Percentiles rank a stretch among this genome's conserved stretches.
phyloP scores from a whole-genome alignment of 2,888 invertebrate species.

The Lapara coniferarum region DNA sequence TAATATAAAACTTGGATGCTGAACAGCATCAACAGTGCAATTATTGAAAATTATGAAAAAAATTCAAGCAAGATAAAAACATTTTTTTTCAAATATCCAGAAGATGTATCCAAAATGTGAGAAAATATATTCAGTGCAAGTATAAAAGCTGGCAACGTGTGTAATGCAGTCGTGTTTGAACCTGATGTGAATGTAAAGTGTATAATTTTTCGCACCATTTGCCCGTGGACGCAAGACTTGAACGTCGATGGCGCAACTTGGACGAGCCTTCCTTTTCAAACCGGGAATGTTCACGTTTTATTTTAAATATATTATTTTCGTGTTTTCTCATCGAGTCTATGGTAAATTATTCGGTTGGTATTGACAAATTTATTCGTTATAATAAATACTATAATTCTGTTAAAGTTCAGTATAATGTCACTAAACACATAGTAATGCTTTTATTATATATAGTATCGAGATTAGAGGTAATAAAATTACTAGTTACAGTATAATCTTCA shows the following conservation, averaged over 20 bases:
- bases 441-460: no score
- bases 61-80: background rate
- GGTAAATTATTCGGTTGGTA: background rate
- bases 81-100: background rate
- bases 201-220: constrained; percentile 76
- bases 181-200: constrained; percentile 48
- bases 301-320: background rate
- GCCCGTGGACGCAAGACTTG: constrained; percentile 47
- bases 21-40: no score
- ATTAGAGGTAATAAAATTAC: no score
- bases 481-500: no score
- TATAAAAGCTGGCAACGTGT: constrained; percentile 30
- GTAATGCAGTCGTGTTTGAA: constrained; percentile 39
- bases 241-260: constrained; percentile 21
- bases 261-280: constrained; percentile 16
- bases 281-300: background rate
- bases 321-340: background rate
- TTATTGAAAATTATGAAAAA: background rate
- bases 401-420: no score
- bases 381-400: no score
- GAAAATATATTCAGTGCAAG: constrained; percentile 11
- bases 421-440: no score
- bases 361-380: no score
- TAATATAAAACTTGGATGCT: background rate
- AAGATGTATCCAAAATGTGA: background rate